Base-by-base conservation (phyloP, 2,888 invertebrate genomes). In the Hemithea aestivaria region DNA sequence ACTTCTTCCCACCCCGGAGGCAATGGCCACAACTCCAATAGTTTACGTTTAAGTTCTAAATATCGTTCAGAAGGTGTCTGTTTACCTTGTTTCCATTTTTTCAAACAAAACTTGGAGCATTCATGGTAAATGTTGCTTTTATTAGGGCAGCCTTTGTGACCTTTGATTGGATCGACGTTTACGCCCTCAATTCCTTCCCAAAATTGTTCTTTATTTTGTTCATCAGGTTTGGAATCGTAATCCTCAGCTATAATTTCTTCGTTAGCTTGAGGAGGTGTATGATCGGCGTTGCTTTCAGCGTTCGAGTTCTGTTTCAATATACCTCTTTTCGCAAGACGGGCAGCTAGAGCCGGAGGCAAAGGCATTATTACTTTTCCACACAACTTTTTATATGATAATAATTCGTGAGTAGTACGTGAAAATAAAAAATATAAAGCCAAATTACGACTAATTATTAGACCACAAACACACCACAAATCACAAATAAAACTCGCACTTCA, bases 191-290 rank as follows among this genome's bases (percentile, higher is more conserved):
- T 89, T 55, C 85, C 90, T 80, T 73, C 89, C 82, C 88, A 82
- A 68, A 87, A 82, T 57, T 89, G 73, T 75, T 89, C 82, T 62
- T 81, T 79, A 16, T 73, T 64, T 10, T 67, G 59, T 48, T 88
- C 88, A 25, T 91, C 90, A 40, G 90, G 89, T 50, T 89, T 87
- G 46, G 90, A 93, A 67, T 96, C 97, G 71, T 97, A 97, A 72
- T 95, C 95, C 78, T 97, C 97, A 3, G 96, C 97, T 67, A 97
- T 96, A 16, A 97, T 94, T 88, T 97, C 97, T 79, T 97, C 97
- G 56, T 91, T 93, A 2, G 84, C 73, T 56, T 87, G 88, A 30
- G 73, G 70, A 27, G 58, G 41, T 33, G 61, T 51, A 25, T 57
- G 61, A 11, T 74, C 70, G 43, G 51, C 61, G 16, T 24, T 39